Conservation (phyloP, 2,797 vertebrate genomes). For the Dryobates pubescens region DNA sequence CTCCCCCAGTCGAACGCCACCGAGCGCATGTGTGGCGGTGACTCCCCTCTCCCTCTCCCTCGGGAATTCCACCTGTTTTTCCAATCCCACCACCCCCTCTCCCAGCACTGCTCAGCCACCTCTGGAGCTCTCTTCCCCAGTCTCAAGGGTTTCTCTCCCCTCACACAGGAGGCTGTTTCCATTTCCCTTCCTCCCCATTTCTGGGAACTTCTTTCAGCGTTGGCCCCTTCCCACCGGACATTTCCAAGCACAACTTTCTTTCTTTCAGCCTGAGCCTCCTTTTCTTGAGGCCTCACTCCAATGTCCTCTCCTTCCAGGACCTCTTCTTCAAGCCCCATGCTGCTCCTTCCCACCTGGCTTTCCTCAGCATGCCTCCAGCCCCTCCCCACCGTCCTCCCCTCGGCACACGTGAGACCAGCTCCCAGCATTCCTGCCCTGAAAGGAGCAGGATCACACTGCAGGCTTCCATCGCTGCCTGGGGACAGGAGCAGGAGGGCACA, state of each 20-base stretch:
- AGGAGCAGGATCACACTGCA: background rate
- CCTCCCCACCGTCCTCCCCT: background rate
- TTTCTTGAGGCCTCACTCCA: background rate
- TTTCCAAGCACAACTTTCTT: accelerated
- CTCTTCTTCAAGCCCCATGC: accelerated
- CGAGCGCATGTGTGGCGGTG: accelerated
- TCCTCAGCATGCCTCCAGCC: background rate
- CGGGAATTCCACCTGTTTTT: conserved; percentile 6
- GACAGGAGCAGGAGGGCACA: background rate
- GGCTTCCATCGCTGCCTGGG: accelerated
- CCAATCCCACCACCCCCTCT: background rate
- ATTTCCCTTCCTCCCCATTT: background rate
- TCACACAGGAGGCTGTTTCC: background rate
- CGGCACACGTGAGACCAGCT: accelerated
- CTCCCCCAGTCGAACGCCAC: background rate
- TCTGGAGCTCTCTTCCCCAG: background rate
- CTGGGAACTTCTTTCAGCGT: background rate
- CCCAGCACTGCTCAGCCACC: background rate
- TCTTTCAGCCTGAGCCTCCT: background rate
- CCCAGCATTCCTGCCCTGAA: background rate
- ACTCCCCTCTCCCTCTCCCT: conserved; percentile 18
- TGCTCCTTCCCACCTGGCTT: background rate
- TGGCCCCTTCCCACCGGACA: background rate
- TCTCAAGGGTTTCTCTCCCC: background rate
- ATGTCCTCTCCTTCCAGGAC: background rate